Evolutionary conservation across 2,888 invertebrate genomes (phyloP).

Genomic region (Ennomos fuscantarius): DNA sequence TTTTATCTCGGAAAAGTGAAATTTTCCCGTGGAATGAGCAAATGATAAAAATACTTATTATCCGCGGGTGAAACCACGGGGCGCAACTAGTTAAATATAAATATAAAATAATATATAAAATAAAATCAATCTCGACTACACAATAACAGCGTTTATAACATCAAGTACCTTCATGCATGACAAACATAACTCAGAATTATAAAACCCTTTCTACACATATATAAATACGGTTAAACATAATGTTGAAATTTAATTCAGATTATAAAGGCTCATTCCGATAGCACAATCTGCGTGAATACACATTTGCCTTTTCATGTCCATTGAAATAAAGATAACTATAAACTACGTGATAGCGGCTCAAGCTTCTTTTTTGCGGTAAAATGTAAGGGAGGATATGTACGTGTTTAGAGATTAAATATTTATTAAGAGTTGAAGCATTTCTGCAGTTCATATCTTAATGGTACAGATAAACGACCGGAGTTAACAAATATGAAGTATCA

Average conservation of each 20-base stretch:
- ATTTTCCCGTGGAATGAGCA: no score
- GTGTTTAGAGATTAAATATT: constrained; percentile 24
- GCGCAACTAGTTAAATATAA: no score
- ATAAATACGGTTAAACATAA: constrained; percentile 7
- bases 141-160: no score
- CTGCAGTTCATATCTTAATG: background rate
- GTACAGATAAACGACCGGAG: background rate
- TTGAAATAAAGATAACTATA: constrained; percentile 28
- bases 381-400: background rate
- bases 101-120: no score
- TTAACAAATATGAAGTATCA: background rate
- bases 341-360: constrained; percentile 26
- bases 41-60: no score
- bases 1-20: no score
- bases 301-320: constrained; percentile 26
- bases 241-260: constrained; percentile 25
- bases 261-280: constrained; percentile 23
- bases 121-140: no score
- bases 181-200: no score
- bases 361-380: constrained; percentile 13
- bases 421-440: background rate
- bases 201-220: background rate
- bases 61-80: no score
- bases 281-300: constrained; percentile 10
- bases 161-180: no score